Base-by-base conservation (phyloP, 1,140 invertebrate genomes). In the Drosophila tsacasi region DNA sequence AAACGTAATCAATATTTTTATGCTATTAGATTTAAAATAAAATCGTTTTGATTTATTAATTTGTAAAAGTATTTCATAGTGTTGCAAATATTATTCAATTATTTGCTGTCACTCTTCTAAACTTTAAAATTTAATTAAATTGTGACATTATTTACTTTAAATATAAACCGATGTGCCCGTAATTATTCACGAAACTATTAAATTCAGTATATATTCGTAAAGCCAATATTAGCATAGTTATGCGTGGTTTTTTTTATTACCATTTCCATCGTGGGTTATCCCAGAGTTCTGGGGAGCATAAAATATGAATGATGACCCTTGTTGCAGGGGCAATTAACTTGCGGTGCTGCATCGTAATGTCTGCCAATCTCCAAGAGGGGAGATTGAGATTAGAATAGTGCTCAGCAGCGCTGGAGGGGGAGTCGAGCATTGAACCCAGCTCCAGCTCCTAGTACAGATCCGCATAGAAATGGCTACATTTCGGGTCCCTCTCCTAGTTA, bases 391-490 rank as follows among this genome's bases (percentile, higher is more conserved):
- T 71, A 63, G 62, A 82, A 44, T 52, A 37, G 37, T 40, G 32
- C 35, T 25, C 32, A 17, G 15, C 19, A 5, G 21, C 15, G 12
- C 44, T 39, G 4, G 19, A 13, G 35, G 21, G 21, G 47, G 40
- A 65, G 25, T 40, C 74, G 84, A 64, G 66, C 84, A 73, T 67
- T 89, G 85, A 89, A 84, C 84, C 57, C 63, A 55, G 23, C 19
- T 44, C 30, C 21, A 50, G 40, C 40, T 40, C 50, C 55, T 55
- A 66, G 66, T 57, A 30, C 2, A 19, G 32, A 55, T 37, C 21
- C 32, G 77, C 81, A 89, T 81, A 78, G 73, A 73, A 89, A 87
- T 87, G 47, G 76, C 55, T 62, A 89, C 69, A 78, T 89, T 84
- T 75, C 21, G 44, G 57, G 52, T 21, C 50, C 21, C 32, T 44